phyloP scores from a whole-genome alignment of 2,113 vertebrate genomes.

The Myocastor coypus region DNA sequence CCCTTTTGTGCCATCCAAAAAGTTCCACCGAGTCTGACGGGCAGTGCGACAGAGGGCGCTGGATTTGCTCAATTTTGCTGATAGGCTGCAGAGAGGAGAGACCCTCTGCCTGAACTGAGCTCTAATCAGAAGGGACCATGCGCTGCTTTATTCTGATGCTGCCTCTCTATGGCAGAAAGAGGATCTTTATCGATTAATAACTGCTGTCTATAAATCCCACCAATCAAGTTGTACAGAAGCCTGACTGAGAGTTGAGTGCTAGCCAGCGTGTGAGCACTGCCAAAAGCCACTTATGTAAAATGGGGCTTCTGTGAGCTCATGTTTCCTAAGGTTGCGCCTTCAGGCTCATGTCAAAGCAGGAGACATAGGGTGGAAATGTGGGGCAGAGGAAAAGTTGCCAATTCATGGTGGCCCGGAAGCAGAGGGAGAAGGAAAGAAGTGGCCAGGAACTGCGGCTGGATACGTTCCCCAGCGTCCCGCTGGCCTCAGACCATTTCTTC shows the following conservation, averaged over 20 bases:
- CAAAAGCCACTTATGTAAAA: background rate
- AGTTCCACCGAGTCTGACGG: fast-evolving
- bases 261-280: background rate
- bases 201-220: fast-evolving
- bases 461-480: background rate
- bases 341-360: background rate
- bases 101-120: background rate
- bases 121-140: fast-evolving
- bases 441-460: background rate
- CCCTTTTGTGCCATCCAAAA: too few relatives aligned
- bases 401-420: background rate
- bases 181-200: fast-evolving
- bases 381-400: background rate
- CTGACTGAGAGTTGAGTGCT: background rate
- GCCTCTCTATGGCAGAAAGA: background rate
- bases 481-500: background rate
- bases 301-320: background rate
- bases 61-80: fast-evolving
- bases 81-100: fast-evolving
- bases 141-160: fast-evolving
- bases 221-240: background rate
- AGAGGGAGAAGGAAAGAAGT: background rate
- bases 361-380: background rate
- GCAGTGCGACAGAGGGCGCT: fast-evolving
- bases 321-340: background rate